Percentiles rank a stretch among this genome's conserved stretches.
Conservation (phyloP, 2,797 vertebrate genomes). For the Amblyopsis hoosieri region DNA sequence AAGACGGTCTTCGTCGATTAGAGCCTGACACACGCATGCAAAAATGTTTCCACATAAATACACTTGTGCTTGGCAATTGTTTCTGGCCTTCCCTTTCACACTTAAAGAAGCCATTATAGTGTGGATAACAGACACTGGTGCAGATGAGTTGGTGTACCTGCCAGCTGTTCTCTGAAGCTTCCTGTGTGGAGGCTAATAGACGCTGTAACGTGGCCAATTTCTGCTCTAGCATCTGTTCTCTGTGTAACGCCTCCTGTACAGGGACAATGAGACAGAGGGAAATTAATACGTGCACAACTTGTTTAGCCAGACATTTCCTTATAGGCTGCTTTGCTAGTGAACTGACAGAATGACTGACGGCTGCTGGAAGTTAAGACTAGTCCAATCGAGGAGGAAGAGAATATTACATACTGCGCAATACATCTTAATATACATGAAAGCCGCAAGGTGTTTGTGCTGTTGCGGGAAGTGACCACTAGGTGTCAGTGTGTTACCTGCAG, state of each 20-base stretch:
- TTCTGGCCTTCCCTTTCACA: too few species aligned
- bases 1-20: slow-evolving; percentile 98
- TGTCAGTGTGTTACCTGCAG: slow-evolving; percentile 88
- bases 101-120: too few species aligned
- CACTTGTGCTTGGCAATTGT: too few species aligned
- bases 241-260: slow-evolving; percentile 95
- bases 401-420: background rate
- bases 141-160: slow-evolving; percentile 79
- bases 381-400: background rate
- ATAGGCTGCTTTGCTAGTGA: too few species aligned
- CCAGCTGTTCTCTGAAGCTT: slow-evolving; percentile 99
- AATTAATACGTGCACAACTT: background rate
- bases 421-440: background rate
- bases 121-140: background rate
- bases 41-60: too few species aligned
- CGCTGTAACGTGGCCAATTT: slow-evolving; percentile 97
- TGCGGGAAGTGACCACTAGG: slow-evolving; percentile 43
- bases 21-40: slow-evolving; percentile 80
- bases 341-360: too few species aligned
- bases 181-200: slow-evolving; percentile 92
- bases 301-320: too few species aligned
- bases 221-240: slow-evolving; percentile 99
- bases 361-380: too few species aligned
- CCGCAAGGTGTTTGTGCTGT: slow-evolving; percentile 14
- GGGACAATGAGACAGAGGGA: background rate